Base-by-base conservation (phyloP, 2,888 invertebrate species). In the Sylvicola cinctus region DNA sequence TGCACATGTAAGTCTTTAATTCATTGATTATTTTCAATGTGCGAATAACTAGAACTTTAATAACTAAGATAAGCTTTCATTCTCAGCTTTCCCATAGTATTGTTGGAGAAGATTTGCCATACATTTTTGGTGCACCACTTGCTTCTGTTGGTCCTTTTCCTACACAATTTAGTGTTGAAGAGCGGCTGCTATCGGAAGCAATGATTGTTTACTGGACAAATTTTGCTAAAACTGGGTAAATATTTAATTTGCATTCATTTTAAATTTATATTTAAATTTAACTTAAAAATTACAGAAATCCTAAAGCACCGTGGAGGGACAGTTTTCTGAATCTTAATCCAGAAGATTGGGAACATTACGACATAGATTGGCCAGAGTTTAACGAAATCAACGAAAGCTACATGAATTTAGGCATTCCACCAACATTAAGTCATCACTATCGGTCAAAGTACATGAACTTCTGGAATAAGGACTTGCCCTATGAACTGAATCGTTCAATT, bases 121-220 rank as follows among this genome's bases (percentile, higher is more conserved):
- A 85, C 50, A 67, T 87, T 33, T 74, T 90, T 44, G 90, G 90
- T 14, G 74, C 79, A 13, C 90, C 90, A 6, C 58, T 90, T 29
- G 73, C 72, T 30, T 71, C 71, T 4, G 70, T 67, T 44, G 70
- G 74, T 44, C 77, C 78, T 45, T 74, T 75, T 44, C 69, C 68
- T 39, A 65, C 67, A 32, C 72, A 74, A 46, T 88, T 79, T 57
- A 79, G 75, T 27, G 66, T 67, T 38, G 68, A 71, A 37, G 90
- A 90, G 57, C 70, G 68, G 47, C 63, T 79, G 32, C 68, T 90
- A 38, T 80, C 87, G 32, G 84, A 87, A 61, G 74, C 75, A 20
- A 68, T 87, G 45, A 88, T 90, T 80, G 70, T 76, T 42, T 72
- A 80, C 55, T 87, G 85, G 79, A 75, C 79, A 39, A 88, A 88